Conservation (phyloP, 2,113 vertebrate species). For the Bucco capensis region DNA sequence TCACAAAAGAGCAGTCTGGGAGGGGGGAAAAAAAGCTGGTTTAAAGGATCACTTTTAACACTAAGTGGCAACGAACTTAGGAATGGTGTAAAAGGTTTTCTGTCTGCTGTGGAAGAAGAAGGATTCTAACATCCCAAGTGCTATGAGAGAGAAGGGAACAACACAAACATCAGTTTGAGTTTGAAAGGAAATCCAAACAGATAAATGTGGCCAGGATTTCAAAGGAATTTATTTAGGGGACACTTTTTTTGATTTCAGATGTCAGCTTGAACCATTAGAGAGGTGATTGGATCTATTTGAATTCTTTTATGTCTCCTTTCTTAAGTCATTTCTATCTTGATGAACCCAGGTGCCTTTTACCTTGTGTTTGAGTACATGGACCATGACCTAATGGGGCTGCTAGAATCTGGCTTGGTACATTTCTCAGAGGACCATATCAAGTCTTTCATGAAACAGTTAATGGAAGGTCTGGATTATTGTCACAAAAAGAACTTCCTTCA, state of each 20-base stretch:
- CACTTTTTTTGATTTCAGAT: neutral
- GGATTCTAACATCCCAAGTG: neutral
- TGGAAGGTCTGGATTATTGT: slow-evolving; percentile 98
- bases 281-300: accelerated
- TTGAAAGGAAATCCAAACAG: neutral
- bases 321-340: neutral
- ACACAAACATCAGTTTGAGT: neutral
- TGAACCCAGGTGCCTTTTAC: slow-evolving; percentile 88
- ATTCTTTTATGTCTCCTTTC: neutral
- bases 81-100: neutral
- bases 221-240: neutral
- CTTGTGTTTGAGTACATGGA: slow-evolving; percentile 99
- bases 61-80: neutral
- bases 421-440: slow-evolving; percentile 97
- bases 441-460: slow-evolving; percentile 98
- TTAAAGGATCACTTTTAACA: neutral
- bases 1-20: neutral
- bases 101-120: neutral
- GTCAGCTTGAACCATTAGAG: neutral
- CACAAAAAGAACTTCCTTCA: slow-evolving; percentile 99
- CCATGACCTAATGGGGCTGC: slow-evolving; percentile 97
- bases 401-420: slow-evolving; percentile 96
- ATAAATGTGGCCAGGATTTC: accelerated
- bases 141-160: neutral
- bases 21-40: neutral